Percentiles rank a stretch among this genome's conserved stretches.
phyloP scores from a whole-genome alignment of 2,888 invertebrate species.

The Tuberolachnus salignus region DNA sequence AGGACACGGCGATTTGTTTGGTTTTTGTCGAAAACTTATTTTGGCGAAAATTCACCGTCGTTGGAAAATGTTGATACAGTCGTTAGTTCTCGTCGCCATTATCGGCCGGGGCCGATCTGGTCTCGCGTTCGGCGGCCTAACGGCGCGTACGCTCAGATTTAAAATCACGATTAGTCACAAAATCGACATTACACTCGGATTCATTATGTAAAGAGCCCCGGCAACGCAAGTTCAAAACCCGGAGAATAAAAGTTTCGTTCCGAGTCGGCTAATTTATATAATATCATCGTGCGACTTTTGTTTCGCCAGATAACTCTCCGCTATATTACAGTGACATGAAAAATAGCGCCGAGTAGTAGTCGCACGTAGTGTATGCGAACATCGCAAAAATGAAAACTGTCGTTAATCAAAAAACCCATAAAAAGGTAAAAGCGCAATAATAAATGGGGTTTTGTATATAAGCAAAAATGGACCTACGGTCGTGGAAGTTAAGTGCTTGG shows the following conservation, averaged over 20 bases:
- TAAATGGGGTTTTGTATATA: constrained; percentile 44
- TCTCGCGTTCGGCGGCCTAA: no score
- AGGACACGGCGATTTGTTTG: no score
- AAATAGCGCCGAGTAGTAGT: constrained; percentile 41
- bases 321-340: constrained; percentile 49
- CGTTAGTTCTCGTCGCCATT: no score
- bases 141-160: no score
- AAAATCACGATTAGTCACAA: no score
- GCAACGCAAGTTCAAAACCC: constrained; percentile 23
- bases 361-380: constrained; percentile 36
- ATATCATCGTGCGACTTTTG: constrained; percentile 37
- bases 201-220: no score
- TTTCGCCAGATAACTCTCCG: constrained; percentile 27
- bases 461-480: constrained; percentile 46
- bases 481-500: constrained; percentile 40
- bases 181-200: no score
- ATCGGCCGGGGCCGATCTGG: no score
- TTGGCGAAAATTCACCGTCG: no score
- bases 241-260: constrained; percentile 36
- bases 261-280: constrained; percentile 48
- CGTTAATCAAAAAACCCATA: constrained; percentile 54
- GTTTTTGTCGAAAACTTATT: no score
- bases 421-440: constrained; percentile 49
- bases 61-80: no score
- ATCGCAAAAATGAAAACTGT: constrained; percentile 48